phyloP scores from a whole-genome alignment of 2,797 vertebrate genomes.

The Fistularia commersonii region DNA sequence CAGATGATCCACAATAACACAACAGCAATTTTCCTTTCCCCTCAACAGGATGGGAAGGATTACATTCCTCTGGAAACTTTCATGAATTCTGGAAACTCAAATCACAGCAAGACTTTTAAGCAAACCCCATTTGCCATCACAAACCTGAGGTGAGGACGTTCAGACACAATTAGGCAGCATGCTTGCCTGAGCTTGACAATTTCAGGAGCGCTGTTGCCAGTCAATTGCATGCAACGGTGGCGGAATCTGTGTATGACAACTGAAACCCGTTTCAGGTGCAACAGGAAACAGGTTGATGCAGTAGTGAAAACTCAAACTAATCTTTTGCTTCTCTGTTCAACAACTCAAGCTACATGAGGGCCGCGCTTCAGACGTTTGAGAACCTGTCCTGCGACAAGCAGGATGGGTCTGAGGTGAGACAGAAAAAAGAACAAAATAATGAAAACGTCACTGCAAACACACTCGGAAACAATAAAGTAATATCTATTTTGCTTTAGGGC shows the following conservation, averaged over 20 bases:
- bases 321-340: conserved; percentile 13
- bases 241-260: too few relatives aligned
- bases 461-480: not conserved
- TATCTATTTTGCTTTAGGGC: conserved; percentile 68
- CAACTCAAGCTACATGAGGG: conserved; percentile 78
- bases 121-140: conserved; percentile 61
- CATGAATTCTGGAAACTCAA: conserved; percentile 38
- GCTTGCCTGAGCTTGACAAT: conserved; percentile 7
- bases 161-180: not conserved
- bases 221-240: too few relatives aligned
- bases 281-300: too few relatives aligned
- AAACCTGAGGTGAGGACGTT: conserved; percentile 61
- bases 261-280: too few relatives aligned
- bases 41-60: conserved; percentile 86
- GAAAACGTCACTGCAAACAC: conserved; percentile 10
- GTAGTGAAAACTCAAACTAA: not conserved
- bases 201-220: not conserved
- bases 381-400: conserved; percentile 72
- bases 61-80: conserved; percentile 85
- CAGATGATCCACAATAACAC: too few relatives aligned
- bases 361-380: conserved; percentile 83
- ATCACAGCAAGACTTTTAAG: conserved; percentile 28
- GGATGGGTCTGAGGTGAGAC: conserved; percentile 68
- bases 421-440: not conserved
- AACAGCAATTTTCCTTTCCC: conserved; percentile 1